Evolutionary conservation across 2,888 invertebrate genomes (phyloP).

Genomic region (Melanostoma scalare): DNA sequence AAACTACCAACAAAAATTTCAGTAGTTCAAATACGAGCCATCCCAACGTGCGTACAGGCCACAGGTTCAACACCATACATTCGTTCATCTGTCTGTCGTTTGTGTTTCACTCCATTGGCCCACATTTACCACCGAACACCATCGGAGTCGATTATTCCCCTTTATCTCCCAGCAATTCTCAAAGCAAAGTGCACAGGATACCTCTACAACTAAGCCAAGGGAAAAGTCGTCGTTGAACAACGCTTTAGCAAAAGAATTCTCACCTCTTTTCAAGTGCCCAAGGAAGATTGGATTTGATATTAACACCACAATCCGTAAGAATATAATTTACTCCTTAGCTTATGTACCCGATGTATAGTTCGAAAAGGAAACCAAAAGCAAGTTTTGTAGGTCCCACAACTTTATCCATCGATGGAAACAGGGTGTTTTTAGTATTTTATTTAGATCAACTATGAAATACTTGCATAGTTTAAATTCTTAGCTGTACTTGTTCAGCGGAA

Average conservation of each 20-base stretch:
- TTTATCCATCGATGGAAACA: slow-evolving; percentile 27
- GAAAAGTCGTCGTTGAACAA: slow-evolving; percentile 23
- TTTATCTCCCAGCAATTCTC: background rate
- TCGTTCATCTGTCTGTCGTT: slow-evolving; percentile 11
- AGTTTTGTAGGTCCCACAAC: slow-evolving; percentile 25
- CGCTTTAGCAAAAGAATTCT: slow-evolving; percentile 23
- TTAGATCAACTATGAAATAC: too few species aligned
- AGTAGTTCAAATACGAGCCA: slow-evolving; percentile 21
- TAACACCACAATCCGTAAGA: slow-evolving; percentile 39
- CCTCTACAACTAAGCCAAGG: slow-evolving; percentile 41
- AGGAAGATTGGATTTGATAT: slow-evolving; percentile 57
- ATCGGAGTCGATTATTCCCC: slow-evolving; percentile 48
- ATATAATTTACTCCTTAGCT: slow-evolving; percentile 62
- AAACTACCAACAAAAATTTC: background rate
- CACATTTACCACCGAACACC: slow-evolving; percentile 50
- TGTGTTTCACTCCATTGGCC: slow-evolving; percentile 56
- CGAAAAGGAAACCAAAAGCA: slow-evolving; percentile 12
- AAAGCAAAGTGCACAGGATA: slow-evolving; percentile 34
- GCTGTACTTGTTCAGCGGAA: too few species aligned
- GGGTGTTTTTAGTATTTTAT: background rate
- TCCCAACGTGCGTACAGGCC: slow-evolving; percentile 28
- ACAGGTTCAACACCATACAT: background rate
- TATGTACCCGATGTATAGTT: slow-evolving; percentile 3
- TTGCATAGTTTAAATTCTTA: too few species aligned
- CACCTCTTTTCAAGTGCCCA: slow-evolving; percentile 35